Base-by-base conservation (phyloP, 2,888 invertebrate genomes). In the Sphaeridia pumilis region DNA sequence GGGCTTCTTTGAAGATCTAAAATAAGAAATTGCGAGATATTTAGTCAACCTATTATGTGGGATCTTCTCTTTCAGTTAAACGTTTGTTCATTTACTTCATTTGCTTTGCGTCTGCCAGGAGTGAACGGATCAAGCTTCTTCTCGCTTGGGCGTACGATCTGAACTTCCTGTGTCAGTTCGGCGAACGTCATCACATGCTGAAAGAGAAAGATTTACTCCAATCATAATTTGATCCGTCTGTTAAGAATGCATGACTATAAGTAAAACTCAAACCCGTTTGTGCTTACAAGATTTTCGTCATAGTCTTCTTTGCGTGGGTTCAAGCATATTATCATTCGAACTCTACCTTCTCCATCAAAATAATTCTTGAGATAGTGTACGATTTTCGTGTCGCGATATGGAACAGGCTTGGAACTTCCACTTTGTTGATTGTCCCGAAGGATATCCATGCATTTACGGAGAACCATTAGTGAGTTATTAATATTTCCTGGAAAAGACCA, bases 361-460 rank as follows among this genome's bases (percentile, higher is more conserved):
- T 86, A 98, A 69, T 88, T 94, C 70, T 95, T 95, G 70, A 98
- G 95, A 52, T 95, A 75, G 72, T 89, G 87, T 0, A 97, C 98
- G 12, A 98, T 77, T 66, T 90, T 87, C 0, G 89, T 87, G 67
- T 97, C 94, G 25, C 97, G 75, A 70, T 95, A 98, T 0, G 97
- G 95, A 0, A 97, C 88, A 72, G 89, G 81, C 69, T 84, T 87
- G 52, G 75, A 79, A 0, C 76, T 71, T 2, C 70, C 70, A 21
- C 73, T 78, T 14, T 77, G 71, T 68, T 94, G 94, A 70, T 94
- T 95, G 66, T 94, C 93, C 44, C 94, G 74, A 58, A 97, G 73
- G 34, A 81, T 79, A 70, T 98, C 95, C 66, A 98, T 75, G 68
- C 98, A 98, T 0, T 83, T 83, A 54, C 97, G 75, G 26, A 98